Evolutionary conservation across 2,797 vertebrate genomes (phyloP).

Genomic region (Nannoperca obscura): DNA sequence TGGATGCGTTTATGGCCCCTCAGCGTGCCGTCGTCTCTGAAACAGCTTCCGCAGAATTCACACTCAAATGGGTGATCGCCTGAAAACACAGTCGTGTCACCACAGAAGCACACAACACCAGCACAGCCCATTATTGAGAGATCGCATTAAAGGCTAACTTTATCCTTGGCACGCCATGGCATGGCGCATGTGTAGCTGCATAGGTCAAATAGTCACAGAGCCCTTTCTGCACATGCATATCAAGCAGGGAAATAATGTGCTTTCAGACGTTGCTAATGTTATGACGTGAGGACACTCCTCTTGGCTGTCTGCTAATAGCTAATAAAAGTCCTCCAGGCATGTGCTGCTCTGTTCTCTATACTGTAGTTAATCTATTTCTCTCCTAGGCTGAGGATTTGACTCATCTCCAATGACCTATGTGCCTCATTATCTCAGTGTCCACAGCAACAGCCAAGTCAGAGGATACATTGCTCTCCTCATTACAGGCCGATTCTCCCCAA

Average conservation of each 20-base stretch:
- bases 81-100: slow-evolving; percentile 72
- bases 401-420: slow-evolving; percentile 99
- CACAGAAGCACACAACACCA: slow-evolving; percentile 35
- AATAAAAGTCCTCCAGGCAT: slow-evolving; percentile 91
- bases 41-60: slow-evolving; percentile 99
- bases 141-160: slow-evolving; percentile 38
- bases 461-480: slow-evolving; percentile 90
- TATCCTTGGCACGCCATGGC: slow-evolving; percentile 28
- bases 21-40: slow-evolving; percentile 97
- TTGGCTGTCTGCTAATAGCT: slow-evolving; percentile 81
- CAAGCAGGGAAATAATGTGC: slow-evolving; percentile 54
- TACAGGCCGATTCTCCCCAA: slow-evolving; percentile 78
- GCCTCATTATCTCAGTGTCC: slow-evolving; percentile 99
- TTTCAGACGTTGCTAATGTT: slow-evolving; percentile 78
- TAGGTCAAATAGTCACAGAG: slow-evolving; percentile 66
- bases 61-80: slow-evolving; percentile 99
- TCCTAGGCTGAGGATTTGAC: slow-evolving; percentile 95
- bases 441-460: slow-evolving; percentile 94
- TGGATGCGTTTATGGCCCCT: slow-evolving; percentile 99
- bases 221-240: slow-evolving; percentile 55
- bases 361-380: slow-evolving; percentile 98
- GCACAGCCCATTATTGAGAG: slow-evolving; percentile 25
- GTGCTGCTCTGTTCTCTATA: slow-evolving; percentile 88
- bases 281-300: slow-evolving; percentile 74
- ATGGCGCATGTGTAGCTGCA: slow-evolving; percentile 36